Conservation (phyloP, 1,140 invertebrate genomes). For the Scaptomyza pallida region DNA sequence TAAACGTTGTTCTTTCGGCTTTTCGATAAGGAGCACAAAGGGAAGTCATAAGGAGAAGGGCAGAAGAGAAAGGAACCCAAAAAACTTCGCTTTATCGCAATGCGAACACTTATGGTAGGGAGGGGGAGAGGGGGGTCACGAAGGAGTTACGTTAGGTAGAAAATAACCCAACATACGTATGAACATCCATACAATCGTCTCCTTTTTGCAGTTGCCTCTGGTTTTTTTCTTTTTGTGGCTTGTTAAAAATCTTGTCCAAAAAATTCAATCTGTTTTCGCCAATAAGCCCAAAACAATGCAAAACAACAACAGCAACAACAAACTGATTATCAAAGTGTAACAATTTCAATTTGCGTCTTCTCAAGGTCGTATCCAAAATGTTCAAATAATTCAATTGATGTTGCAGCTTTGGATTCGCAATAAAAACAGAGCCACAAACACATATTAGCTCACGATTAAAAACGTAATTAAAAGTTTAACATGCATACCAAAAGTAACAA, state of each 20-base stretch:
- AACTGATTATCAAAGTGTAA: constrained; percentile 48
- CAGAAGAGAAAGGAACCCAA: not conserved
- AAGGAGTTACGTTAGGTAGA: not conserved
- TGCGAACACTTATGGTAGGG: not conserved
- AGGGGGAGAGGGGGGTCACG: not conserved
- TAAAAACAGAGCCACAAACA: no score
- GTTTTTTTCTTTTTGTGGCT: constrained; percentile 31
- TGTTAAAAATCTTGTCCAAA: constrained; percentile 72
- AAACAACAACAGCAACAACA: constrained; percentile 13
- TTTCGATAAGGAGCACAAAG: constrained; percentile 59
- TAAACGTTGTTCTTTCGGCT: constrained; percentile 65
- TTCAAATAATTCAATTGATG: not conserved
- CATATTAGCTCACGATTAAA: no score
- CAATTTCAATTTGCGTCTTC: constrained; percentile 33
- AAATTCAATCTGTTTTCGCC: constrained; percentile 71
- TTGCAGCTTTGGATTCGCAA: no score
- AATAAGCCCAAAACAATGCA: constrained; percentile 31
- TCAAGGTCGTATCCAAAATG: constrained; percentile 52
- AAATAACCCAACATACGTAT: not conserved
- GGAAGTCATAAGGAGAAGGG: not conserved
- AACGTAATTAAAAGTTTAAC: no score
- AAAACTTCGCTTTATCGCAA: constrained; percentile 43
- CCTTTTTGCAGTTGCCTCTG: no score
- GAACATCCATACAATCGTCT: no score
- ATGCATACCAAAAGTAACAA: no score